A percentile compares a stretch with the other conserved stretches of the same genome.
phyloP scores from a whole-genome alignment of 2,113 vertebrate species.

The Myodes glareolus region DNA sequence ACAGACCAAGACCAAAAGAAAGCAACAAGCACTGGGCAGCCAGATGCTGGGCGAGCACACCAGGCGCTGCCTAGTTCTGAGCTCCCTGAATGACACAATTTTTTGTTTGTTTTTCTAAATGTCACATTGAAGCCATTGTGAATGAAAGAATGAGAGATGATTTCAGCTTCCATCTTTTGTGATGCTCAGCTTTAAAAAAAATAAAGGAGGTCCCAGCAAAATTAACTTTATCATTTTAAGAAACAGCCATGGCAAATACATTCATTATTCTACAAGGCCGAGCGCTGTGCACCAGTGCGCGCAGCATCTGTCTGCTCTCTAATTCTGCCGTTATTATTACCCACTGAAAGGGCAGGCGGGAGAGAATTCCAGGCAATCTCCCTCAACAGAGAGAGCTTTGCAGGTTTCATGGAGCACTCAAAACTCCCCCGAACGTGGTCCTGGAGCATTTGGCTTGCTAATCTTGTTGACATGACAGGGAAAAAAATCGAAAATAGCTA shows the following conservation, averaged over 20 bases:
- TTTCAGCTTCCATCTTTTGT: conserved; percentile 68
- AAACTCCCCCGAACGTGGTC: conserved; percentile 49
- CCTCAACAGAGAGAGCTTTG: conserved; percentile 39
- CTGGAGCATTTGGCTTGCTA: conserved; percentile 73
- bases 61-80: not conserved
- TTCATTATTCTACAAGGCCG: conserved; percentile 82
- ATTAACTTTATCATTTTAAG: conserved; percentile 83
- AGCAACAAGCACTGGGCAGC: conserved; percentile 16
- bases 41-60: not conserved
- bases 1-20: conserved; percentile 49
- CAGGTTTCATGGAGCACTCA: conserved; percentile 69
- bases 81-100: conserved; percentile 33
- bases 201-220: conserved; percentile 70
- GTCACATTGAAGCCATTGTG: conserved; percentile 62
- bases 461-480: conserved; percentile 73
- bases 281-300: conserved; percentile 76
- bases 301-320: conserved; percentile 81
- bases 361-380: conserved; percentile 68
- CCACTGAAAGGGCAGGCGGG: conserved; percentile 74
- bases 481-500: conserved; percentile 72
- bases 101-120: conserved; percentile 69
- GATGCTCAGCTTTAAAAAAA: conserved; percentile 78
- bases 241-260: conserved; percentile 82
- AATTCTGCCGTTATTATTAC: conserved; percentile 78
- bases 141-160: conserved; percentile 70